Evolutionary conservation across 2,113 vertebrate genomes (phyloP), one percentile per base, ranked within the genome.

Genomic region (Sporophila hypoxantha): DNA sequence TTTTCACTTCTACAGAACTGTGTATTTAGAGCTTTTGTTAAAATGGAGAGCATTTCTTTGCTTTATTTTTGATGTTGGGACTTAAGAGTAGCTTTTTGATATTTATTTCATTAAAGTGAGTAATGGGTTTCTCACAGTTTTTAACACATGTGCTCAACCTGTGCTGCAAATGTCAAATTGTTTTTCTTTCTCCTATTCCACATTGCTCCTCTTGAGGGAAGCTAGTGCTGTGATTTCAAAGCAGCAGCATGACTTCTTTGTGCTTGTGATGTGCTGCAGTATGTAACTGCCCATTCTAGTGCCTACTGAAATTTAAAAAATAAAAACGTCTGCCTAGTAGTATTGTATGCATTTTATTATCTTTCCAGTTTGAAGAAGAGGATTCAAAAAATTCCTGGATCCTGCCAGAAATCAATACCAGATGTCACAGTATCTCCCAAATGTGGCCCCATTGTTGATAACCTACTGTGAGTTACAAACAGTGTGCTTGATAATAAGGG

Each of bases 351-450:
- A 56, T 71, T 70, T 77, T 68, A 73, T 78, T 85, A 50, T 81
- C 86, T 86, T 93, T 65, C 26, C 32, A 49, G 8, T 65, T 71
- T 91, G 61, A 83, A 66, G 44, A 9, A 53, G 41, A 81, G 37
- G 20, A 75, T 93, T 92, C 53, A 81, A 49, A 76, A 83, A 83
- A 65, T 61, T 78, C 50, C 34, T 41, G 67, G 78, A 83, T 84
- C 26, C 32, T 91, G 59, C 59, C 83, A 90, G 88, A 78, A 91
- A 90, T 93, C 86, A 86, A 84, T 93, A 81, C 20, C 41, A 76
- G 59, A 61, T 88, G 37, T 88, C 77, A 75, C 4, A 0, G 34
- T 91, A 84, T 92, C 77, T 86, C 83, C 62, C 37, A 59, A 68
- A 65, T 2, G 4, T 30, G 62, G 69, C 47, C 76, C 46, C 21